These are phyloP conservation scores for Thyatira batis DNA, from an alignment of 2,888 invertebrate genomes.

Conservation along the genomic window DNA sequence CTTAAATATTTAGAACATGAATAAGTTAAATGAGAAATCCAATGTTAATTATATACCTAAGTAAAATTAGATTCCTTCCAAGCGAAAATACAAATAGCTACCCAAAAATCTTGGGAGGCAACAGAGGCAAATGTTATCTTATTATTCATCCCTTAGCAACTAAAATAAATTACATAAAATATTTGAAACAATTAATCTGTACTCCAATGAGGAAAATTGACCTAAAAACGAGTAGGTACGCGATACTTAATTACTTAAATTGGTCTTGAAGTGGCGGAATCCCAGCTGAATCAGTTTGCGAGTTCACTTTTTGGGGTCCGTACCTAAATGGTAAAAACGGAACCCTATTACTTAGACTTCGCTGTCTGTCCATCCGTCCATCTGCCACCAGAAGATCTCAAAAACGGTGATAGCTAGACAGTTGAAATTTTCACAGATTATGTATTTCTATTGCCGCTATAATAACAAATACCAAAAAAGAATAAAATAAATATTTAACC, in stretches of 20 bases:
- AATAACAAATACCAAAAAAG: too few species aligned
- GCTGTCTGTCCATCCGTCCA: too few species aligned
- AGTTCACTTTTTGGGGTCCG: too few species aligned
- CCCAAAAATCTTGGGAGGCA: neutral
- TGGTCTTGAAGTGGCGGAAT: constrained; percentile 4
- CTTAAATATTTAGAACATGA: too few species aligned
- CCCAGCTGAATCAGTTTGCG: neutral
- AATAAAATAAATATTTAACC: too few species aligned
- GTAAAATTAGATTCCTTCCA: neutral
- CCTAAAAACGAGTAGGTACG: constrained; percentile 3
- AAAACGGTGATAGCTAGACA: too few species aligned
- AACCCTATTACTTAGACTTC: too few species aligned
- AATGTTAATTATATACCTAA: neutral
- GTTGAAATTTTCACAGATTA: too few species aligned
- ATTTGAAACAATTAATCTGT: constrained; percentile 1
- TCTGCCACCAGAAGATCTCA: too few species aligned
- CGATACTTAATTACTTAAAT: constrained; percentile 8
- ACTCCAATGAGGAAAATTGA: neutral
- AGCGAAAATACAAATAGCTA: neutral
- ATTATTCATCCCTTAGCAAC: neutral
- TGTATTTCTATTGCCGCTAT: too few species aligned
- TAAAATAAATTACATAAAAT: neutral
- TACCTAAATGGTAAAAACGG: too few species aligned
- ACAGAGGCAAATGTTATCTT: neutral
- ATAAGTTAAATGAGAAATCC: too few species aligned